A percentile compares a stretch with the other conserved stretches of the same genome.
Evolutionary conservation across 2,797 vertebrate species (phyloP).

Genomic region (Anabacerthia variegaticeps): DNA sequence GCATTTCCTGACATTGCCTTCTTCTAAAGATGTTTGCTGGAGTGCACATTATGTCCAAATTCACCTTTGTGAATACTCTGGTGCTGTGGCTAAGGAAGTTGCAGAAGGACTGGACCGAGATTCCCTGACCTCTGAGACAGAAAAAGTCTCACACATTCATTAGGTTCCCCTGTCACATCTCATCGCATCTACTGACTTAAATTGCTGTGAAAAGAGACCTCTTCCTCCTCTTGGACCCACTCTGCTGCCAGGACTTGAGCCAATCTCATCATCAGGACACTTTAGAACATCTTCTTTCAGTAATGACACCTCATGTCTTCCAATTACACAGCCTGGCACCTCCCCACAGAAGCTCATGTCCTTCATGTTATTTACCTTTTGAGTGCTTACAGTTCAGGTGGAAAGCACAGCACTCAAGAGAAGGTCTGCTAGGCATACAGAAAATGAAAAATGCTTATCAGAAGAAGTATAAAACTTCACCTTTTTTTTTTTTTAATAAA

Average conservation of each 20-base stretch:
- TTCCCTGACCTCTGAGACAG: not conserved
- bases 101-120: not conserved
- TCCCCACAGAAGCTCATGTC: not conserved
- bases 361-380: not conserved
- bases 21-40: not conserved
- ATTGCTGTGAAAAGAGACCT: not conserved
- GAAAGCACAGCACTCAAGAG: not conserved
- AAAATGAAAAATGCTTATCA: not conserved
- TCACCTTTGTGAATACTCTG: not conserved
- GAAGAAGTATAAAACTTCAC: not conserved
- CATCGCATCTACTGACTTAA: not conserved
- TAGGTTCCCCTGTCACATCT: not conserved
- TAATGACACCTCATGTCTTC: not conserved
- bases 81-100: not conserved
- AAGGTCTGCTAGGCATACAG: not conserved
- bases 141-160: not conserved
- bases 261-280: not conserved
- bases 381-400: not conserved
- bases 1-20: not conserved
- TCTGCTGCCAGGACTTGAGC: not conserved
- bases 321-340: not conserved
- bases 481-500: not conserved
- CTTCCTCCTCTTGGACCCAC: not conserved
- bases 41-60: not conserved
- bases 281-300: not conserved